These are phyloP conservation scores for Synchiropus splendidus DNA, from an alignment of 2,113 vertebrate species.

Conservation along the genomic window DNA sequence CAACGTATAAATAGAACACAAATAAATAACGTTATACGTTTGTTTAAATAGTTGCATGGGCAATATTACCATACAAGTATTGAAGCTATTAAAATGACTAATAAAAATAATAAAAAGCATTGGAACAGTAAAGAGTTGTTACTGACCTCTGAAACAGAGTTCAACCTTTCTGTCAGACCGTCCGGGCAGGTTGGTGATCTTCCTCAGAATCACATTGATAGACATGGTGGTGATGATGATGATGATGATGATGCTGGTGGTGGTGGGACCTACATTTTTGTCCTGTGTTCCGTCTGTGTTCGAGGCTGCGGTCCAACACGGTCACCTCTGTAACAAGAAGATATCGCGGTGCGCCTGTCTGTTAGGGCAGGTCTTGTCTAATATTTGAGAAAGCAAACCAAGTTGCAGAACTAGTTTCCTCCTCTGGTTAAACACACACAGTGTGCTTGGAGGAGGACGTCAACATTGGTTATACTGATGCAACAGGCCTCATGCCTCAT, in stretches of 20 bases:
- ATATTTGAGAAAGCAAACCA: constrained; percentile 52
- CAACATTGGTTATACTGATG: too few species aligned
- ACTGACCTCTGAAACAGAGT: constrained; percentile 79
- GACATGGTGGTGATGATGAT: constrained; percentile 64
- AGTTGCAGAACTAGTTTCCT: constrained; percentile 48
- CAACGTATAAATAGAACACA: too few species aligned
- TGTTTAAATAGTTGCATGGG: too few species aligned
- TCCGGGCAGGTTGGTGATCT: constrained; percentile 73
- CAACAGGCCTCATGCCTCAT: too few species aligned
- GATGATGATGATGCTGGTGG: not conserved
- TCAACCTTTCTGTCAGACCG: constrained; percentile 75
- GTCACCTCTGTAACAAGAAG: not conserved
- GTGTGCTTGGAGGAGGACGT: too few species aligned
- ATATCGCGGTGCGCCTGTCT: constrained; percentile 9
- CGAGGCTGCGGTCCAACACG: not conserved
- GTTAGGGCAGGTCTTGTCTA: constrained; percentile 32
- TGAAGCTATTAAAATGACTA: not conserved
- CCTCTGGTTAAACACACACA: constrained; percentile 3
- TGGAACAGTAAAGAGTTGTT: not conserved
- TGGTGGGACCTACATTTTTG: not conserved
- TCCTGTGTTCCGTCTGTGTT: constrained; percentile 1
- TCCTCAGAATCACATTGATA: constrained; percentile 69
- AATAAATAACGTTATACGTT: too few species aligned
- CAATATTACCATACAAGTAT: too few species aligned
- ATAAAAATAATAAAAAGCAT: not conserved